Percentiles rank a stretch among this genome's conserved stretches.
Conservation (phyloP, 1,140 invertebrate genomes). For the Brachionus koreanus region DNA sequence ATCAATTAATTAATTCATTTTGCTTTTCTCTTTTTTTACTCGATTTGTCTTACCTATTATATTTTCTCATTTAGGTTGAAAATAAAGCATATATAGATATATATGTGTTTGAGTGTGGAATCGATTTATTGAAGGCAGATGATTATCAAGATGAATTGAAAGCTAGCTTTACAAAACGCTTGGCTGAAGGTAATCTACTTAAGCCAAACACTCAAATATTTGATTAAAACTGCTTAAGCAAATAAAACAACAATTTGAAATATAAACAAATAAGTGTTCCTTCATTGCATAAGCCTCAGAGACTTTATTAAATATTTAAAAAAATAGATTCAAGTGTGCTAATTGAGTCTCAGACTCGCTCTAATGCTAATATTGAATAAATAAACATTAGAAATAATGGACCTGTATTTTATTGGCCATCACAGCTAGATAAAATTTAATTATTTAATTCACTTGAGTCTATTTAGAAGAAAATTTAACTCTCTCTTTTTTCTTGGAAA, state of each 20-base stretch:
- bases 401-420: not conserved
- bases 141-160: not conserved
- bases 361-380: not conserved
- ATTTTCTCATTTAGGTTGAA: not conserved
- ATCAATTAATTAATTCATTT: not conserved
- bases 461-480: not conserved
- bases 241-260: not conserved
- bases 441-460: not conserved
- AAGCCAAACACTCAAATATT: constrained; percentile 2
- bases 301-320: not conserved
- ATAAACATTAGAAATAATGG: not conserved
- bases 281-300: not conserved
- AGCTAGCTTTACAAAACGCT: not conserved
- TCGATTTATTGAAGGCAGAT: not conserved
- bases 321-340: constrained; percentile 3
- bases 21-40: not conserved
- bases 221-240: constrained; percentile 1
- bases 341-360: not conserved
- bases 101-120: not conserved
- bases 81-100: not conserved
- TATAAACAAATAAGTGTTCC: not conserved
- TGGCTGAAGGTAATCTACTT: constrained; percentile 5
- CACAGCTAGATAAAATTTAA: not conserved
- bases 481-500: not conserved
- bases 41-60: not conserved